Evolutionary conservation across 2,888 invertebrate species (phyloP).

Genomic region (Lydus trimaculatus): DNA sequence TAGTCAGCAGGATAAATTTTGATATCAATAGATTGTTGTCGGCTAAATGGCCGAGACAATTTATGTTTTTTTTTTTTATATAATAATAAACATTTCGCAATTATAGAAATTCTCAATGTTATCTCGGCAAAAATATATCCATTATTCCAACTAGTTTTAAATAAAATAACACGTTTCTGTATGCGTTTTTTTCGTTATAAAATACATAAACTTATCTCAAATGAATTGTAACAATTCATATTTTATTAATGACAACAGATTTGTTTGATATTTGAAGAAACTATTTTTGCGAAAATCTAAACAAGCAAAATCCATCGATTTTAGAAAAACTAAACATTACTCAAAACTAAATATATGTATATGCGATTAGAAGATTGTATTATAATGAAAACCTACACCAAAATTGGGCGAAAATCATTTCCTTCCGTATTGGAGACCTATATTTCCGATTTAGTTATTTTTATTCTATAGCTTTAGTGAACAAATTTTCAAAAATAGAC

Average conservation of each 20-base stretch:
- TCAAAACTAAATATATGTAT: no score
- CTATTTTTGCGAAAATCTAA: neutral
- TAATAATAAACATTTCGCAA: neutral
- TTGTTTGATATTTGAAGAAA: neutral
- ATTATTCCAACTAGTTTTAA: neutral
- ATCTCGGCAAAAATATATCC: neutral
- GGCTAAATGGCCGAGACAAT: neutral
- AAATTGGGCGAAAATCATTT: neutral
- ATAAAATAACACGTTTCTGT: neutral
- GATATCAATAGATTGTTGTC: neutral
- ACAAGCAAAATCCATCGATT: neutral
- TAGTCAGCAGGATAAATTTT: neutral
- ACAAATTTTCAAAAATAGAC: conserved; percentile 2
- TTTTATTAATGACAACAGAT: conserved; percentile 2
- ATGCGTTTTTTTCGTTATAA: neutral
- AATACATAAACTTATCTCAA: neutral
- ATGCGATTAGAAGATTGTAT: no score
- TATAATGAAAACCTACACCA: no score
- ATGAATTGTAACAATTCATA: conserved; percentile 1
- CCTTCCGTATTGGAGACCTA: neutral
- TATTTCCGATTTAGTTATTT: neutral
- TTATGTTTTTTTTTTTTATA: neutral
- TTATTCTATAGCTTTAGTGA: neutral
- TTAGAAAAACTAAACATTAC: neutral
- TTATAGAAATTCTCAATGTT: neutral